Evolutionary conservation across 2,888 invertebrate species (phyloP), one percentile per base, ranked within the genome.

Genomic region (Poecilobothrus nobilitatus): DNA sequence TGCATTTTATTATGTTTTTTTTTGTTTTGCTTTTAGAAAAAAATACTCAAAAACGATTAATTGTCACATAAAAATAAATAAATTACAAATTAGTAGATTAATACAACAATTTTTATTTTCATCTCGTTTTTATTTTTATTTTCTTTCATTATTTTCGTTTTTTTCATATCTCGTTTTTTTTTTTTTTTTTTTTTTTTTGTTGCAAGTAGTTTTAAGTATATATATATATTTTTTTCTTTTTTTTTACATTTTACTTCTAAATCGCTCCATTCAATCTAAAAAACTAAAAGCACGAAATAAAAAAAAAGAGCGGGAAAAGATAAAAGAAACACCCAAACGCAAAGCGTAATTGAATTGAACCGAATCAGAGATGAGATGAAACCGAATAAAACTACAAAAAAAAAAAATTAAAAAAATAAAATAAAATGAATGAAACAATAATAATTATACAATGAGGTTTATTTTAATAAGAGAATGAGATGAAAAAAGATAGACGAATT

Each of bases 61-160:
- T 53, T 53, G 53, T 53, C 53, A 53, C 53, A 53, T 53, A 53
- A 53, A 53, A 53, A 53, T 53, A 53, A 53, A 53, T 53, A 18
- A 53, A 53, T 53, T 53, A 6, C 53, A 53, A 53, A 53, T 53
- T 53, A 53, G 53, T 53, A 53, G 53, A 53, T 53, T 53, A 53
- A 53, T 53, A 18, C 18, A 18, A 53, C 53, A 53, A 12, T 53
- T n/a, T 53, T 41, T 53, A 53, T 53, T 12, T 41, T 41, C 41
- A 41, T 41, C 12, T 41, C 15, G 9, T 41, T 15, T 27, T 27
- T 27, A 5, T n/a, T n/a, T n/a, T 41, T 41, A 5, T 15, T 41
- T 41, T 15, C 41, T 41, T 41, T n/a, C n/a, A n/a, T n/a, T n/a
- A n/a, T n/a, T n/a, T n/a, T n/a, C n/a, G n/a, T n/a, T n/a, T n/a